These are phyloP conservation scores for Laupala kohalensis DNA, from an alignment of 1,140 invertebrate genomes.

Conservation along the genomic window DNA sequence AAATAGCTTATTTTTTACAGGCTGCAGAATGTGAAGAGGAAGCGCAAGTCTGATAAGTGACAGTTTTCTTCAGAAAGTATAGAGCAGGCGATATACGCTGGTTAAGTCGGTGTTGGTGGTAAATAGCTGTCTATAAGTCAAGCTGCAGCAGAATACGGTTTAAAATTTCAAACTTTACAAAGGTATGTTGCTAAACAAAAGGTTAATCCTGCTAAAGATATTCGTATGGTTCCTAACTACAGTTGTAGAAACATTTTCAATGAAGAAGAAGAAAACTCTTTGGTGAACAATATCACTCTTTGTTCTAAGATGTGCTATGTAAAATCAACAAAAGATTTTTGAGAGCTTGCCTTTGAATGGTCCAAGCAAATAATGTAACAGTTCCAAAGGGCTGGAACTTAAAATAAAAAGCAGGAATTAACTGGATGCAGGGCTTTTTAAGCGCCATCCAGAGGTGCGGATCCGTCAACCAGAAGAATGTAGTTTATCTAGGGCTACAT, in stretches of 20 bases:
- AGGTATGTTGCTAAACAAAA: too few species aligned
- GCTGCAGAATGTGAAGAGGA: too few species aligned
- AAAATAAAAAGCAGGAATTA: neutral
- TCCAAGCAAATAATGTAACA: neutral
- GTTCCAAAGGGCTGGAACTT: neutral
- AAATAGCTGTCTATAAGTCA: too few species aligned
- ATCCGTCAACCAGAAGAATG: constrained; percentile 21
- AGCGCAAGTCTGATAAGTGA: too few species aligned
- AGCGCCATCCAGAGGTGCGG: neutral
- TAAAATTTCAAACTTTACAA: too few species aligned
- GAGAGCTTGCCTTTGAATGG: neutral
- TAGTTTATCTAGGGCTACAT: constrained; percentile 20
- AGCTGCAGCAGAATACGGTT: too few species aligned
- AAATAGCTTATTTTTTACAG: too few species aligned
- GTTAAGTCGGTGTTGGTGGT: too few species aligned
- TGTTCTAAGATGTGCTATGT: neutral
- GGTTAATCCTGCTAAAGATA: too few species aligned
- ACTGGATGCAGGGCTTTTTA: constrained; percentile 1
- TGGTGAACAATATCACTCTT: neutral
- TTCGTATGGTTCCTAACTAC: neutral
- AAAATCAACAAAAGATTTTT: neutral
- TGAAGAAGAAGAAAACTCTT: neutral
- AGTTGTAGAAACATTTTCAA: neutral
- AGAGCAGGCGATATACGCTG: too few species aligned
- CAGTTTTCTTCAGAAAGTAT: too few species aligned